Conservation (phyloP, 1,140 invertebrate genomes). For the Gryllus bimaculatus region DNA sequence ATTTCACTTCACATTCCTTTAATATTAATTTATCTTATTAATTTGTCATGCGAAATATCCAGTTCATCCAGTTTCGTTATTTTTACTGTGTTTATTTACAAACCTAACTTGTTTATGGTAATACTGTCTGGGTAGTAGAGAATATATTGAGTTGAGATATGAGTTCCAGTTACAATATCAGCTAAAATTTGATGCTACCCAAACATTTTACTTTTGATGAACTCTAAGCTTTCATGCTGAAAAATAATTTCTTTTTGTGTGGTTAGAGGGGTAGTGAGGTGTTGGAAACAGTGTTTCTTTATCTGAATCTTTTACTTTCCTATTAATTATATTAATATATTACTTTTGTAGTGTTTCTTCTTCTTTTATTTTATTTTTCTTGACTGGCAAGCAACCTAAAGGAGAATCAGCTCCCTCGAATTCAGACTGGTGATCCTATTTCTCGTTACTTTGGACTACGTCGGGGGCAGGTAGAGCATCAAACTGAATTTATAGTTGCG, state of each 20-base stretch:
- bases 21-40: no score
- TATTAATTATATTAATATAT: not conserved
- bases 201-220: no score
- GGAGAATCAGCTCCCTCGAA: slow-evolving; percentile 29
- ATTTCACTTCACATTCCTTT: no score
- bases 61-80: no score
- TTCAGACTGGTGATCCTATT: slow-evolving; percentile 29
- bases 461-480: slow-evolving; percentile 27
- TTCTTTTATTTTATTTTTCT: slow-evolving; percentile 14
- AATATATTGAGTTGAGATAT: no score
- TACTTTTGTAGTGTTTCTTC: not conserved
- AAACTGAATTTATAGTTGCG: not conserved
- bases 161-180: no score
- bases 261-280: not conserved
- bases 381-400: slow-evolving; percentile 25
- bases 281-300: not conserved
- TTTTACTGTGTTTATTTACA: no score
- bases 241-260: not conserved
- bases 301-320: not conserved
- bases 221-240: not conserved
- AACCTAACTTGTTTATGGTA: no score
- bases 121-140: no score
- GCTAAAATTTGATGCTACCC: no score
- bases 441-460: slow-evolving; percentile 29
- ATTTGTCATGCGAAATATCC: no score